A percentile compares a stretch with the other conserved stretches of the same genome.
These are phyloP conservation scores for Staurois parvus DNA, from an alignment of 2,797 vertebrate species.

Conservation along the genomic window DNA sequence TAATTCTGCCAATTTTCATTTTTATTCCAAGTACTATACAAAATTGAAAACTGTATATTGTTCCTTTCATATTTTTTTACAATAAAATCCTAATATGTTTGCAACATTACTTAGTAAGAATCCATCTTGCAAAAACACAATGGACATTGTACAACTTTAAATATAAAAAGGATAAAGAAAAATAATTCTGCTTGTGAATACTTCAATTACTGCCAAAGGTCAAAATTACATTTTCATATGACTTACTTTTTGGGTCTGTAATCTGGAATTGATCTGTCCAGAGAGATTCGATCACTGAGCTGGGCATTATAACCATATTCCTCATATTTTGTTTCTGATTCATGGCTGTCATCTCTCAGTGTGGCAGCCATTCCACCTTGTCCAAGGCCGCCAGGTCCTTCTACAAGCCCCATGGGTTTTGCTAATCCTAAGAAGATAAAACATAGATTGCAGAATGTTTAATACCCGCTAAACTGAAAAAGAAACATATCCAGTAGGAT, in stretches of 20 bases:
- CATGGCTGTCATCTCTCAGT: conserved; percentile 87
- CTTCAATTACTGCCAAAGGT: no score
- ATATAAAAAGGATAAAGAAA: no score
- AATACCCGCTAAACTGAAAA: background rate
- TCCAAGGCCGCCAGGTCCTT: conserved; percentile 93
- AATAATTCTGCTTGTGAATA: no score
- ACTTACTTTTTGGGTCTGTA: conserved; percentile 96
- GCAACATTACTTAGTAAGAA: background rate
- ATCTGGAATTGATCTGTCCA: conserved; percentile 96
- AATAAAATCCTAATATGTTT: background rate
- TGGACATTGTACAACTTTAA: background rate
- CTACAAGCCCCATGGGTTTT: conserved; percentile 95
- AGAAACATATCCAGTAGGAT: no score
- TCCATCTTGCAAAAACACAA: background rate
- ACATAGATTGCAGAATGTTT: background rate
- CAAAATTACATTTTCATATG: background rate
- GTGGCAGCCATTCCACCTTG: conserved; percentile 93
- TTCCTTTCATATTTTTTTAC: no score
- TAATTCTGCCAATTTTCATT: background rate
- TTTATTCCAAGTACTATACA: background rate
- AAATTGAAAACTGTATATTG: background rate
- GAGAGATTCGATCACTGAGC: conserved; percentile 94
- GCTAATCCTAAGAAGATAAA: conserved; percentile 83
- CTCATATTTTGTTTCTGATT: conserved; percentile 88
- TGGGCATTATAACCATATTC: conserved; percentile 97